phyloP scores from a whole-genome alignment of 1,140 invertebrate species.

The Neomicropteryx cornuta region DNA sequence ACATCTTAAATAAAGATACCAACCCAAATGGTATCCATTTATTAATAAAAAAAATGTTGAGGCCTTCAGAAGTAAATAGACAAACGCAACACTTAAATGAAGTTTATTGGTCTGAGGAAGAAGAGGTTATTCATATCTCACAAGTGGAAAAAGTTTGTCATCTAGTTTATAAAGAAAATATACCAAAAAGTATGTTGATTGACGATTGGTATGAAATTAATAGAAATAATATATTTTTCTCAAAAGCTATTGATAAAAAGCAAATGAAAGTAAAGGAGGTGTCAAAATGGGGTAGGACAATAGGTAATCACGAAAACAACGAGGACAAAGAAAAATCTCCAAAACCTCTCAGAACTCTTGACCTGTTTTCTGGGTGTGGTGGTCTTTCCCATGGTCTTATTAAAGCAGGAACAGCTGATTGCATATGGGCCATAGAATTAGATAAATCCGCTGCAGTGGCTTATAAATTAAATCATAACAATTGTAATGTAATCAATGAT shows the following conservation, averaged over 20 bases:
- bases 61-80: background rate
- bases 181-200: constrained; percentile 1
- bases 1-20: background rate
- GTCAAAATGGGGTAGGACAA: background rate
- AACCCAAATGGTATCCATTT: background rate
- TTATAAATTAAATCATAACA: constrained; percentile 58
- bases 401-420: constrained; percentile 47
- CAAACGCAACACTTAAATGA: background rate
- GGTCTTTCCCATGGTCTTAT: constrained; percentile 54
- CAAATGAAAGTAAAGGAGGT: background rate
- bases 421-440: constrained; percentile 65
- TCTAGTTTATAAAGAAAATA: constrained; percentile 6
- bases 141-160: constrained; percentile 3
- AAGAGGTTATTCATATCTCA: background rate
- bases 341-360: constrained; percentile 44
- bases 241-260: constrained; percentile 1
- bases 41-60: background rate
- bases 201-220: constrained; percentile 5
- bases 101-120: background rate
- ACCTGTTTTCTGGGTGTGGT: constrained; percentile 73
- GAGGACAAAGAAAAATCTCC: constrained; percentile 5
- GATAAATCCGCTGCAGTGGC: constrained; percentile 60
- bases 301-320: constrained; percentile 1
- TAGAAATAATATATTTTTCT: constrained; percentile 7
- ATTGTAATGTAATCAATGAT: constrained; percentile 54